Percentiles rank a stretch among this genome's conserved stretches.
Conservation (phyloP, 2,797 vertebrate species). For the Mormyrops boulengeri region DNA sequence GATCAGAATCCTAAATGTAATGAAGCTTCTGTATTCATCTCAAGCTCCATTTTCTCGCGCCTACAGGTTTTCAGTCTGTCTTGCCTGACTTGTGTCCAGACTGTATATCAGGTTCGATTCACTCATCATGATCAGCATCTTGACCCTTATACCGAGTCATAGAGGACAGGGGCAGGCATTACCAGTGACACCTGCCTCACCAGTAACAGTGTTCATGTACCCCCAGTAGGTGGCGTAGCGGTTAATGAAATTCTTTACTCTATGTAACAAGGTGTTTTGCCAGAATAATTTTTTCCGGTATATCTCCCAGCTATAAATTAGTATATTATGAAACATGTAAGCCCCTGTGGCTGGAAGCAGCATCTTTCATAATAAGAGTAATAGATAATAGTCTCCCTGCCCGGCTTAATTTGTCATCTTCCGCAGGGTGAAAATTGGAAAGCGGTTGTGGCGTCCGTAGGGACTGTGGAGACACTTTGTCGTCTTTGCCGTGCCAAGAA, state of each 20-base stretch:
- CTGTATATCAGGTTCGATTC: not conserved
- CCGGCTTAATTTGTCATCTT: not conserved
- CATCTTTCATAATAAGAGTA: constrained; percentile 1
- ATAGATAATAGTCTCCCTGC: not conserved
- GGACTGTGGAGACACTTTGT: not conserved
- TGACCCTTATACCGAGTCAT: not conserved
- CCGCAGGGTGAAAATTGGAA: not conserved
- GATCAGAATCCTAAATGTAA: not conserved
- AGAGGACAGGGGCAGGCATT: not conserved
- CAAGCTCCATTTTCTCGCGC: not conserved
- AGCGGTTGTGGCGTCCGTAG: not conserved
- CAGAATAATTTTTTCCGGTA: not conserved
- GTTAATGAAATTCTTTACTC: not conserved
- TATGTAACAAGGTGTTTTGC: not conserved
- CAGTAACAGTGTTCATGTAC: not conserved
- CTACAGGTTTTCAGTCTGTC: not conserved
- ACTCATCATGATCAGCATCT: not conserved
- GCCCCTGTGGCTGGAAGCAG: not conserved
- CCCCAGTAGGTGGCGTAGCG: not conserved
- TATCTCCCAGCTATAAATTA: not conserved
- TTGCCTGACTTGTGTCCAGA: not conserved
- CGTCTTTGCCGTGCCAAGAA: not conserved
- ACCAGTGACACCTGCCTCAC: not conserved
- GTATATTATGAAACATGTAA: not conserved
- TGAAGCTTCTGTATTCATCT: not conserved